phyloP scores from a whole-genome alignment of 2,888 invertebrate genomes.

The Nowickia ferox region DNA sequence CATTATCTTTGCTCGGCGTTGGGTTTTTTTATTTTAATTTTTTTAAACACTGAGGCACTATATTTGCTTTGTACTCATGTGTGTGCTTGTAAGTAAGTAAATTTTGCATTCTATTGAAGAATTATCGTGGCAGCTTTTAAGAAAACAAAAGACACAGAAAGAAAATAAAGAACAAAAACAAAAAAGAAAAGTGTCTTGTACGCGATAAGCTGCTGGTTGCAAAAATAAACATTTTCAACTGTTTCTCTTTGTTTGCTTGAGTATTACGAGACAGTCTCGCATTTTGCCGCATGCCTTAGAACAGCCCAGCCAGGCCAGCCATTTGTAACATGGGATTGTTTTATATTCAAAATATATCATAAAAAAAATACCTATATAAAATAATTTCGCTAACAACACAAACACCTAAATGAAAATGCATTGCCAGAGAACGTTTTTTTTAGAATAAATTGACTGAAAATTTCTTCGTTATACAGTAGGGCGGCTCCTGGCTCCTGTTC shows the following conservation, averaged over 20 bases:
- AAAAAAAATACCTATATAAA: neutral
- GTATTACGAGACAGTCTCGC: conserved; percentile 26
- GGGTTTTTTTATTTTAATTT: neutral
- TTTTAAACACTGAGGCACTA: conserved; percentile 2
- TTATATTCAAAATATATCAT: conserved; percentile 26
- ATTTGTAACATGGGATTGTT: conserved; percentile 17
- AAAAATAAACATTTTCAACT: conserved; percentile 63
- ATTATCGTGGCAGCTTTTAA: conserved; percentile 64
- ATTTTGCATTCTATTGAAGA: conserved; percentile 63
- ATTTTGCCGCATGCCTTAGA: conserved; percentile 41
- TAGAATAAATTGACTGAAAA: too few relatives aligned
- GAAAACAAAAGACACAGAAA: conserved; percentile 47
- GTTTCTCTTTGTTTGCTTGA: conserved; percentile 22
- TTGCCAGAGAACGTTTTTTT: too few relatives aligned
- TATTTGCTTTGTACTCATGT: conserved; percentile 18
- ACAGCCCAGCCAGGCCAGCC: neutral
- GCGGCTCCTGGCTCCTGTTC: too few relatives aligned
- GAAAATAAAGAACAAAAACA: conserved; percentile 7
- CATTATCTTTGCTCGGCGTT: conserved; percentile 26
- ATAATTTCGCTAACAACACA: conserved; percentile 22
- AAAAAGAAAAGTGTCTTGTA: conserved; percentile 53
- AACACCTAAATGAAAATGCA: neutral
- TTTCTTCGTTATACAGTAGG: too few relatives aligned
- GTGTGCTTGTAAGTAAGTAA: conserved; percentile 18
- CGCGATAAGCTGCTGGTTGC: conserved; percentile 67